Evolutionary conservation across 2,113 vertebrate genomes (phyloP).

Genomic region (Sminthopsis crassicaudata): DNA sequence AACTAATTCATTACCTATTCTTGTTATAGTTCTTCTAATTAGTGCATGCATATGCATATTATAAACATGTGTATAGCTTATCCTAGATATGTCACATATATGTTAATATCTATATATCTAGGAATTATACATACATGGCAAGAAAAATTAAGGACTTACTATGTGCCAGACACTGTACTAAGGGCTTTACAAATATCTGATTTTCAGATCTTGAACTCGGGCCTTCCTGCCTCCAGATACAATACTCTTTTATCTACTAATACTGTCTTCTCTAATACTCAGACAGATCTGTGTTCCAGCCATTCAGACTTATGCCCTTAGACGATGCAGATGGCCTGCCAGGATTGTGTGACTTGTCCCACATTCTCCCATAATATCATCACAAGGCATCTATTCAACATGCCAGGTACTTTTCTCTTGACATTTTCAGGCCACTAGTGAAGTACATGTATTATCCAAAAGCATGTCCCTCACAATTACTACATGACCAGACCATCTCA

Average conservation of each 20-base stretch:
- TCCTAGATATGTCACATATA: background rate
- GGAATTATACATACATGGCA: background rate
- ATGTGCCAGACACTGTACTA: background rate
- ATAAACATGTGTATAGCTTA: background rate
- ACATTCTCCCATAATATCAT: background rate
- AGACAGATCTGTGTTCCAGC: background rate
- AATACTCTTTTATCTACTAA: background rate
- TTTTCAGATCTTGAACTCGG: background rate
- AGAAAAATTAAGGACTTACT: conserved; percentile 2
- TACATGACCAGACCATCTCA: background rate
- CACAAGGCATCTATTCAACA: background rate
- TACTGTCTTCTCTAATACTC: background rate
- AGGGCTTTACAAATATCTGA: background rate
- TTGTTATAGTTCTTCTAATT: background rate
- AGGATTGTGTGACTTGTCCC: background rate
- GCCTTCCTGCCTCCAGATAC: background rate
- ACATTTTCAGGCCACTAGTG: background rate
- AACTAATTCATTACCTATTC: background rate
- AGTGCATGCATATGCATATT: no score
- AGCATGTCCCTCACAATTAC: background rate
- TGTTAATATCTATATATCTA: background rate
- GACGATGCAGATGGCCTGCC: background rate
- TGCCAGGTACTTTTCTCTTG: background rate
- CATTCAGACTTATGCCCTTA: background rate
- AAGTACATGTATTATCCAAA: background rate